phyloP scores from a whole-genome alignment of 2,113 vertebrate genomes.

The Rhabdornis inornatus region DNA sequence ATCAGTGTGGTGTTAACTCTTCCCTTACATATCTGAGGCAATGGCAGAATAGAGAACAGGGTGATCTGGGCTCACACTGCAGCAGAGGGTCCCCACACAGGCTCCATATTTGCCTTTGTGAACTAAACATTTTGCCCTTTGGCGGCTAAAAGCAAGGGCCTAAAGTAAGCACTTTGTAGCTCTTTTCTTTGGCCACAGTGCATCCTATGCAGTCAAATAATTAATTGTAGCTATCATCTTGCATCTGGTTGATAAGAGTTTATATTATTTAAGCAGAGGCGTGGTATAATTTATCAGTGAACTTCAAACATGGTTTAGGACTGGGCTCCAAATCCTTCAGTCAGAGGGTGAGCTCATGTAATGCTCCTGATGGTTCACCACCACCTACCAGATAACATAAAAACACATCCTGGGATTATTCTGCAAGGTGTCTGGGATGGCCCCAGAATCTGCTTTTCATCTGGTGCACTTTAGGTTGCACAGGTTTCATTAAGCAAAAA shows the following conservation, averaged over 20 bases:
- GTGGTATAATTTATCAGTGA: neutral
- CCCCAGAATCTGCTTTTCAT: neutral
- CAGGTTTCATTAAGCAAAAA: neutral
- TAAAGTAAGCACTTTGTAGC: neutral
- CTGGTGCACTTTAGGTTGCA: neutral
- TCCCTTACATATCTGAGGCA: neutral
- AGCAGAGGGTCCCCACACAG: neutral
- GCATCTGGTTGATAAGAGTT: neutral
- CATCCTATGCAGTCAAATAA: neutral
- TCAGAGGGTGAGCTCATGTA: neutral
- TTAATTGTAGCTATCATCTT: neutral
- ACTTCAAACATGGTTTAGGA: neutral
- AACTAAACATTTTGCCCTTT: neutral
- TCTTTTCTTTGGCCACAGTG: neutral
- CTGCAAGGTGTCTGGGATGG: neutral
- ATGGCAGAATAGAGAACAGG: neutral
- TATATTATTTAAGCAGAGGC: neutral
- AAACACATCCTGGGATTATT: neutral
- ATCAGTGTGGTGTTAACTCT: neutral
- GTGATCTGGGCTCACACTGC: neutral
- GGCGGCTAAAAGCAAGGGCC: neutral
- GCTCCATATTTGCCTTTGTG: accelerated
- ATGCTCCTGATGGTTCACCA: neutral
- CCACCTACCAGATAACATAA: neutral
- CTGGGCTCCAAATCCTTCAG: neutral